Evolutionary conservation across 2,888 invertebrate genomes (phyloP).

Genomic region (Tinea semifulvella): DNA sequence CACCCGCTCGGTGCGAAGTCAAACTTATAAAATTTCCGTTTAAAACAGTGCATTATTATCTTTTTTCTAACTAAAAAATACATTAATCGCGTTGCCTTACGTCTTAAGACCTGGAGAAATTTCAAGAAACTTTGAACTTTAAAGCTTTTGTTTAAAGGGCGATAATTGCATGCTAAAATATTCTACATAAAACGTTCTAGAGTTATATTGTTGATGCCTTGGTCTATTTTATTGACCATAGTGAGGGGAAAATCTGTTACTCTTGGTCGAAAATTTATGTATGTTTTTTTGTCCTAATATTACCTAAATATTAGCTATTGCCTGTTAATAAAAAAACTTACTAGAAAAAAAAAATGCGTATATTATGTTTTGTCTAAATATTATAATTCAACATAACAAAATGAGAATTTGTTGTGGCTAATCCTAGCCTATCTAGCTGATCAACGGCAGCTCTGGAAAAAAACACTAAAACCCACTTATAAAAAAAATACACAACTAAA

Average conservation of each 20-base stretch:
- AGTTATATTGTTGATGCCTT: conserved; percentile 31
- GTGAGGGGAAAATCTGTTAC: conserved; percentile 36
- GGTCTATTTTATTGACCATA: conserved; percentile 55
- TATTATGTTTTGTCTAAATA: too few species aligned
- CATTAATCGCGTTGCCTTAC: conserved; percentile 25
- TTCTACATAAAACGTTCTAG: conserved; percentile 31
- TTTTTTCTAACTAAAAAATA: conserved; percentile 61
- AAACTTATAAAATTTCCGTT: conserved; percentile 62
- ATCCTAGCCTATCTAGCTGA: too few species aligned
- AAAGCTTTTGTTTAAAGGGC: conserved; percentile 21
- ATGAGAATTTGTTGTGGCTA: too few species aligned
- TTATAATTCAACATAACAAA: too few species aligned
- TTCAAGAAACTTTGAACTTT: not conserved
- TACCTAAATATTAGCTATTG: too few species aligned
- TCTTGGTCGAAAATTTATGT: too few species aligned
- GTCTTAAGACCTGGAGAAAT: conserved; percentile 1
- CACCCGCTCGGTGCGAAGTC: conserved; percentile 45
- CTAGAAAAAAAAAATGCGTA: too few species aligned
- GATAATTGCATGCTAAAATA: conserved; percentile 23
- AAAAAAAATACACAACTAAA: too few species aligned
- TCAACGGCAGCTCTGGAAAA: too few species aligned
- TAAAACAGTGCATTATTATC: conserved; percentile 61
- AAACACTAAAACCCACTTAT: too few species aligned
- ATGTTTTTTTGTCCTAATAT: too few species aligned
- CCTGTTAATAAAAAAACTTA: too few species aligned